Evolutionary conservation across 2,797 vertebrate species (phyloP).

Genomic region (Muscicapa comitata): DNA sequence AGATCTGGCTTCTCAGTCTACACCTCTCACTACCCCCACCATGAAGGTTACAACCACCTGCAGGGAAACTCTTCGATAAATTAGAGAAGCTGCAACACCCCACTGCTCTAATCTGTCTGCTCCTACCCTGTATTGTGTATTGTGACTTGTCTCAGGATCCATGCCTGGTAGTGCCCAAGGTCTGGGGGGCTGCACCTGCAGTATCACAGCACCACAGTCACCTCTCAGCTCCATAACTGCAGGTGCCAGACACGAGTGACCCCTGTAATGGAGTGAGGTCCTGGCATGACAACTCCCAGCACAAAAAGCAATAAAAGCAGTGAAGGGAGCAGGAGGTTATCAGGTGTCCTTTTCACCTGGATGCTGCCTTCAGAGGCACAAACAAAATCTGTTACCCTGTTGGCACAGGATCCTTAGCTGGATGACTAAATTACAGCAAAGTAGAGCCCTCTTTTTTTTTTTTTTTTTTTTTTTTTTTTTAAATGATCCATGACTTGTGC

Average conservation of each 20-base stretch:
- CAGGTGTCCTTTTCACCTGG: neutral
- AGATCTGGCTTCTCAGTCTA: neutral
- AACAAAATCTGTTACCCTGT: neutral
- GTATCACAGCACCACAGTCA: rapidly evolving
- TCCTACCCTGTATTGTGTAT: neutral
- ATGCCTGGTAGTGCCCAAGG: rapidly evolving
- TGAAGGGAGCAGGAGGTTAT: neutral
- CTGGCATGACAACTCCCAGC: rapidly evolving
- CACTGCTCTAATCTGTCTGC: neutral
- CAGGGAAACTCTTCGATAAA: neutral
- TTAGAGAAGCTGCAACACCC: neutral
- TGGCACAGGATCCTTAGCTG: neutral
- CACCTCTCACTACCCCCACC: neutral
- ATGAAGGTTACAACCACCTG: rapidly evolving
- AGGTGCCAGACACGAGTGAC: rapidly evolving
- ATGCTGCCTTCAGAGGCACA: neutral
- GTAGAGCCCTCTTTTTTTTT: neutral
- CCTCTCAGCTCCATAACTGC: neutral
- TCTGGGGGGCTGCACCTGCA: neutral
- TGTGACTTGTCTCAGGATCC: neutral
- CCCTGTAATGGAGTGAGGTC: neutral
- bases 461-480: neutral
- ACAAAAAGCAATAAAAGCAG: neutral
- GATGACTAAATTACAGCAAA: neutral
- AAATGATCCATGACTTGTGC: neutral